Evolutionary conservation across 2,113 vertebrate genomes (phyloP).

Genomic region (Heterotilapia buettikoferi): DNA sequence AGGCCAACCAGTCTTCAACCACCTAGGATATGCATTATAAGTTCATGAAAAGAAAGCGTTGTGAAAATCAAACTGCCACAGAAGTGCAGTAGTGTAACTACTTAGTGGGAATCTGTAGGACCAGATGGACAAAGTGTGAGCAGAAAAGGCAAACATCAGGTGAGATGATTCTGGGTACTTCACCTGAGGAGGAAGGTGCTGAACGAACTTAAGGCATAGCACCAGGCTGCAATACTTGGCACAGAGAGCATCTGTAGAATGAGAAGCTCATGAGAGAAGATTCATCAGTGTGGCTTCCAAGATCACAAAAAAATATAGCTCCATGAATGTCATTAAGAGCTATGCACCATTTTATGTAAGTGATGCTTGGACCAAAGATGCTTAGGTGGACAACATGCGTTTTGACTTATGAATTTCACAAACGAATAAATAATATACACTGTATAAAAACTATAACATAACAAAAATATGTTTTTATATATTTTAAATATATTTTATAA

Average conservation of each 20-base stretch:
- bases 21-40: background rate
- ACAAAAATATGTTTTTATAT: background rate
- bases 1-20: background rate
- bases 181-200: background rate
- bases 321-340: background rate
- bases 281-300: background rate
- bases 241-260: background rate
- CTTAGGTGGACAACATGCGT: fast-evolving
- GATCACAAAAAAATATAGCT: background rate
- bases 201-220: background rate
- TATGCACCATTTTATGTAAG: background rate
- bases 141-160: background rate
- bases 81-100: background rate
- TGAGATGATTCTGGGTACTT: background rate
- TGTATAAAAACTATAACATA: background rate
- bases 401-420: background rate
- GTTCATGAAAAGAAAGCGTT: background rate
- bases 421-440: background rate
- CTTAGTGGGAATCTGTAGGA: background rate
- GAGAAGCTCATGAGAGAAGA: background rate
- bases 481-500: background rate
- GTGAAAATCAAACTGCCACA: background rate
- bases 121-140: background rate
- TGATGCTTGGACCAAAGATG: background rate
- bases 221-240: background rate